Evolutionary conservation across 92 coral and sea anemone genomes (phyloP), one percentile per base, ranked within the genome.

Genomic region (Plumapathes pennacea): DNA sequence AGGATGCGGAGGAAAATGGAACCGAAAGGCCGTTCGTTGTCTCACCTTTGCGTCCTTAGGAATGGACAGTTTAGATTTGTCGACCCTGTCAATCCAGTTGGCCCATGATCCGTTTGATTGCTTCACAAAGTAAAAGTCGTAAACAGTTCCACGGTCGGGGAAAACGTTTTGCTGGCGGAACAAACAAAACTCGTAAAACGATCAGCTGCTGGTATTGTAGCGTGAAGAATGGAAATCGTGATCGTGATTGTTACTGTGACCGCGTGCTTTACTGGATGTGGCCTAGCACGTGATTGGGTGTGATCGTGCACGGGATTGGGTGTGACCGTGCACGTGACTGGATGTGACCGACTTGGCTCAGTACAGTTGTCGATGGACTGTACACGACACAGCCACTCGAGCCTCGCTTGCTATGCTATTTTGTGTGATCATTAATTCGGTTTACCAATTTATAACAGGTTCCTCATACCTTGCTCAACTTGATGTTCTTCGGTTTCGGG

Each of bases 51-150:
- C 97, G 38, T 82, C 87, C 46, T 90, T 90, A 30, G 96, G 70
- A 72, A 94, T 81, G 25, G 67, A 76, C 25, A 59, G 37, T 50
- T 81, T 94, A 2, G 73, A 50, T 36, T 83, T 90, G 57, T 94
- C 89, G 21, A 91, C 74, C 48, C 71, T 56, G 26, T 94, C 99
- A 48, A 92, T 76, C 98, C 98, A 92, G 76, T 83, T 92, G 57
- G 56, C 77, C 99, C 99, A 94, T 0, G 87, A 89, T 10, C 99
- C 99, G 40, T 85, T 77, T 42, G 99, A 94, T 77, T 94, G 99
- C 69, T 94, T 94, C 9, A 94, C 99, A 57, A 94, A 94, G 60
- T 89, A 94, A 33, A 88, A 89, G 60, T 94, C 99, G 56, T 88
- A 94, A 26, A 94, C 95, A 4, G 88, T 88, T 11, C 99, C 99